Evolutionary conservation across 1,140 invertebrate species (phyloP).

Genomic region (Zaprionus camerounensis): DNA sequence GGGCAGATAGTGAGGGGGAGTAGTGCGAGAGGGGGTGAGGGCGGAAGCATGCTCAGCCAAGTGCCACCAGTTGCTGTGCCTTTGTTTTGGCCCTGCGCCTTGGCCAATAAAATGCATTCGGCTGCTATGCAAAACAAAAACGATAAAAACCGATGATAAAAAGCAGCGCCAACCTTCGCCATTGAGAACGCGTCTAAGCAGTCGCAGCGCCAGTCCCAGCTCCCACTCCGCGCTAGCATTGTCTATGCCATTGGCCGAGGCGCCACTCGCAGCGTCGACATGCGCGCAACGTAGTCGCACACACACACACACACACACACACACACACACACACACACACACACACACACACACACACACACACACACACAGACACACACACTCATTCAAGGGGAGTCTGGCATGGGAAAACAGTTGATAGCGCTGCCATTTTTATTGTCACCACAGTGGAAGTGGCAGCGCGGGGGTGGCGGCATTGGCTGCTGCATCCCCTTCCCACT

Average conservation of each 20-base stretch:
- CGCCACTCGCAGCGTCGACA: slow-evolving; percentile 57
- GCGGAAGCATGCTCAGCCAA: neutral
- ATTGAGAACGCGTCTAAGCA: slow-evolving; percentile 82
- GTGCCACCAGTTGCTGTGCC: slow-evolving; percentile 54
- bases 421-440: slow-evolving; percentile 76
- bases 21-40: neutral
- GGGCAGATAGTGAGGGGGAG: neutral
- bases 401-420: slow-evolving; percentile 34
- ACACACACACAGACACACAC: slow-evolving; percentile 2
- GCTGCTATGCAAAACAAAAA: slow-evolving; percentile 78
- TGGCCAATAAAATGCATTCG: slow-evolving; percentile 79
- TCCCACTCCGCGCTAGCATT: slow-evolving; percentile 55
- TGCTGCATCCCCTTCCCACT: slow-evolving; percentile 2
- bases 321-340: neutral
- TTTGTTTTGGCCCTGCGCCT: slow-evolving; percentile 67
- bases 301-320: slow-evolving; percentile 8
- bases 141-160: slow-evolving; percentile 65
- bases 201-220: slow-evolving; percentile 40
- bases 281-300: slow-evolving; percentile 59
- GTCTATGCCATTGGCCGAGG: slow-evolving; percentile 80
- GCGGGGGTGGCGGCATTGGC: slow-evolving; percentile 6
- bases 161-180: slow-evolving; percentile 43
- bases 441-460: slow-evolving; percentile 9
- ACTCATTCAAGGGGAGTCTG: neutral
- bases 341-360: no score